These are phyloP conservation scores for Caenorhabditis sulstoni DNA, from an alignment of 2,888 invertebrate genomes.

Conservation along the genomic window DNA sequence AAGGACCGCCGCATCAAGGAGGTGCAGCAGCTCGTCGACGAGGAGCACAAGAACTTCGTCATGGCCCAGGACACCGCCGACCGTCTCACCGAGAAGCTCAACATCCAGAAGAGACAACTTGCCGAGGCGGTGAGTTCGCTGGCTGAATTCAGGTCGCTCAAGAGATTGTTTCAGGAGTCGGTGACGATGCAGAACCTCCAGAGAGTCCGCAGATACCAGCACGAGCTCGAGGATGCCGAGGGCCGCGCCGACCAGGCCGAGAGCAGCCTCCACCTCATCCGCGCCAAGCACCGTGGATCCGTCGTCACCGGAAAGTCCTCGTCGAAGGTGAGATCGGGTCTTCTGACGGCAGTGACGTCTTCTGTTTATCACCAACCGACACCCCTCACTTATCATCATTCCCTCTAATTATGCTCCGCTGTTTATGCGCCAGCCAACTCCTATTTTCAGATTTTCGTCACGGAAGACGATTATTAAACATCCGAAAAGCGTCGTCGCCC, in stretches of 20 bases:
- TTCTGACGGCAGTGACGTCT: background rate
- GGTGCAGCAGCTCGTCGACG: constrained; percentile 88
- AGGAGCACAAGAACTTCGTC: constrained; percentile 95
- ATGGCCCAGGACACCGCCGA: constrained; percentile 88
- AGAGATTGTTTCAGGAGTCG: constrained; percentile 73
- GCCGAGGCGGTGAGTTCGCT: constrained; percentile 88
- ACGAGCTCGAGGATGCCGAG: constrained; percentile 96
- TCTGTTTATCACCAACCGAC: background rate
- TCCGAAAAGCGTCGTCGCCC: constrained; percentile 23
- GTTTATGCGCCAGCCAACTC: background rate
- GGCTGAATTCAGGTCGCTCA: background rate
- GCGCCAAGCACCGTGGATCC: constrained; percentile 91
- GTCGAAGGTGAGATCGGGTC: constrained; percentile 66
- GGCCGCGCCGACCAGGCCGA: constrained; percentile 88
- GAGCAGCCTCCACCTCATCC: constrained; percentile 93
- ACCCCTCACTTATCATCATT: constrained; percentile 10
- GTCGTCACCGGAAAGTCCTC: constrained; percentile 72
- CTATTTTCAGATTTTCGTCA: constrained; percentile 71
- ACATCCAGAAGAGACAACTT: constrained; percentile 95
- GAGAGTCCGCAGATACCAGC: constrained; percentile 97
- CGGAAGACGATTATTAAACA: constrained; percentile 73
- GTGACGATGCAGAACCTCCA: constrained; percentile 88
- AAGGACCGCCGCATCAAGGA: constrained; percentile 98
- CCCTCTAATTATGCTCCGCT: background rate
- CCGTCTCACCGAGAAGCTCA: constrained; percentile 87